Evolutionary conservation across 2,797 vertebrate species (phyloP).

Genomic region (Nyctalus aviator): DNA sequence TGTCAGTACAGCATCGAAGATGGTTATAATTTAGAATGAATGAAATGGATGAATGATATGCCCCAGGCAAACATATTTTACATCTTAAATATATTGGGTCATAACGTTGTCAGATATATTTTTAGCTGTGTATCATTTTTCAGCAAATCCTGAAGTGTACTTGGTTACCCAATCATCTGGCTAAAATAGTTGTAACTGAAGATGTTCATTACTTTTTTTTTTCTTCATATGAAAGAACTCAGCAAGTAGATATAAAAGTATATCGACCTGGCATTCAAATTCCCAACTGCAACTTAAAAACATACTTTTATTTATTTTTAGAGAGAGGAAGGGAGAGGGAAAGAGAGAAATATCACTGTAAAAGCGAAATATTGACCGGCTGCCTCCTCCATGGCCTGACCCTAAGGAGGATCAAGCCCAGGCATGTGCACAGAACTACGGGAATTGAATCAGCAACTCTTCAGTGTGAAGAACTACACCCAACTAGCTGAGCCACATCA

Average conservation of each 20-base stretch:
- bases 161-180: slow-evolving; percentile 47
- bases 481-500: too few relatives aligned
- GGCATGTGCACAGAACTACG: too few relatives aligned
- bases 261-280: slow-evolving; percentile 57
- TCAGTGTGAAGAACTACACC: too few relatives aligned
- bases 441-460: too few relatives aligned
- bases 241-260: slow-evolving; percentile 35
- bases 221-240: slow-evolving; percentile 60
- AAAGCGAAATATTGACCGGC: too few relatives aligned
- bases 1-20: background rate
- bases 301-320: too few relatives aligned
- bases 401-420: too few relatives aligned
- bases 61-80: background rate
- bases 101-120: slow-evolving; percentile 35
- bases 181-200: slow-evolving; percentile 65
- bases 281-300: slow-evolving; percentile 14
- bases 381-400: too few relatives aligned
- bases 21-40: background rate
- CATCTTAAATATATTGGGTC: slow-evolving; percentile 28
- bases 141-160: slow-evolving; percentile 44
- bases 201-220: slow-evolving; percentile 64
- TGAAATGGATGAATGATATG: slow-evolving; percentile 34
- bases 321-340: too few relatives aligned
- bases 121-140: slow-evolving; percentile 60
- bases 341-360: too few relatives aligned